Evolutionary conservation across 2,113 vertebrate species (phyloP).

Genomic region (Etia nguti): DNA sequence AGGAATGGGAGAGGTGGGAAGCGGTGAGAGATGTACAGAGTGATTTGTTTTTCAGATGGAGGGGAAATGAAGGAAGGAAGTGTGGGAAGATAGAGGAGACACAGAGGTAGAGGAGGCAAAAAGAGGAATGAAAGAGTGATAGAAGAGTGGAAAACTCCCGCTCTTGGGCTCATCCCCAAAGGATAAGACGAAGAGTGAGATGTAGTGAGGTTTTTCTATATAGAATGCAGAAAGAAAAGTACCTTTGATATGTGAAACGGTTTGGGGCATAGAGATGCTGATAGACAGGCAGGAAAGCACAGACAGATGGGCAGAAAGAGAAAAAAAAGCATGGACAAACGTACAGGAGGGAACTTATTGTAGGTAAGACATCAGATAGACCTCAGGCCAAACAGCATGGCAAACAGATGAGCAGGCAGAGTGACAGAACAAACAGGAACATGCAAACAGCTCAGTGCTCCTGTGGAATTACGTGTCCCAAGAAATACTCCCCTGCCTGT

Average conservation of each 20-base stretch:
- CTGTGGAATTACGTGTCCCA: constrained; percentile 23
- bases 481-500: neutral
- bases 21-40: constrained; percentile 25
- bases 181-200: constrained; percentile 11
- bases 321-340: neutral
- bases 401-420: constrained; percentile 1
- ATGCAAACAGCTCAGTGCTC: constrained; percentile 6
- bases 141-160: neutral
- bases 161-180: constrained; percentile 20
- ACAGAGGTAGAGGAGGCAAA: neutral
- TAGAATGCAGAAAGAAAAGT: constrained; percentile 20
- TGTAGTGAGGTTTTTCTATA: constrained; percentile 14
- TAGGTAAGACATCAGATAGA: neutral
- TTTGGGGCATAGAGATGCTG: constrained; percentile 9
- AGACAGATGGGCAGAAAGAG: neutral
- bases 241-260: constrained; percentile 40
- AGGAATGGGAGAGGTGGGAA: constrained; percentile 36
- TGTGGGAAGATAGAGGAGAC: constrained; percentile 20
- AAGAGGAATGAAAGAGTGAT: constrained; percentile 1
- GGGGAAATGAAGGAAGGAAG: neutral
- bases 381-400: constrained; percentile 4
- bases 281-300: neutral
- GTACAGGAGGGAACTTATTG: constrained; percentile 1
- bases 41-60: constrained; percentile 41
- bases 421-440: constrained; percentile 1